Evolutionary conservation across 2,797 vertebrate species (phyloP).

Genomic region (Pempheris klunzingeri): DNA sequence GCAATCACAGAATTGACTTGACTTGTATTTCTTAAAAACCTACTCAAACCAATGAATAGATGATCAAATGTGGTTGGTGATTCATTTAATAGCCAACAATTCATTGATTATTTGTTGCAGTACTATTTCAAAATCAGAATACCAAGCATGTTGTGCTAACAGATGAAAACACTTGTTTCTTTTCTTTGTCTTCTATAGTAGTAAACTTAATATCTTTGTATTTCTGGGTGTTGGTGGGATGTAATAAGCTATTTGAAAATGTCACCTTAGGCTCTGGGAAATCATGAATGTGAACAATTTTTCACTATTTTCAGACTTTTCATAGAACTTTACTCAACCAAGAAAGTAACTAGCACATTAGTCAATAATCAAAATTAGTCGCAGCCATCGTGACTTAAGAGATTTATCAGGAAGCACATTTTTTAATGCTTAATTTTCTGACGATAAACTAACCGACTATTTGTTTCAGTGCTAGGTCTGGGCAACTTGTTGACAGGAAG

Average conservation of each 20-base stretch:
- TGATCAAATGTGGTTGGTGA: too few species aligned
- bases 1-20: too few species aligned
- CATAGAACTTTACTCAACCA: neutral
- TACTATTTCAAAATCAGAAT: too few species aligned
- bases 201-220: neutral
- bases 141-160: too few species aligned
- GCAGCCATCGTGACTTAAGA: neutral
- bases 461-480: neutral
- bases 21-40: too few species aligned
- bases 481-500: neutral
- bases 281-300: neutral
- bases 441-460: neutral
- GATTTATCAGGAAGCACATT: neutral
- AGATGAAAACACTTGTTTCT: neutral
- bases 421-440: neutral
- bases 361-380: neutral
- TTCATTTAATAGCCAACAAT: too few species aligned
- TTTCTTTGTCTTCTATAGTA: neutral
- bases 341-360: neutral
- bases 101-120: too few species aligned
- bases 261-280: neutral
- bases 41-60: too few species aligned
- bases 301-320: neutral
- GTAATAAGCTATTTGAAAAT: neutral
- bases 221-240: neutral